phyloP scores from a whole-genome alignment of 2,797 vertebrate species.

The Myripristis jacobus region DNA sequence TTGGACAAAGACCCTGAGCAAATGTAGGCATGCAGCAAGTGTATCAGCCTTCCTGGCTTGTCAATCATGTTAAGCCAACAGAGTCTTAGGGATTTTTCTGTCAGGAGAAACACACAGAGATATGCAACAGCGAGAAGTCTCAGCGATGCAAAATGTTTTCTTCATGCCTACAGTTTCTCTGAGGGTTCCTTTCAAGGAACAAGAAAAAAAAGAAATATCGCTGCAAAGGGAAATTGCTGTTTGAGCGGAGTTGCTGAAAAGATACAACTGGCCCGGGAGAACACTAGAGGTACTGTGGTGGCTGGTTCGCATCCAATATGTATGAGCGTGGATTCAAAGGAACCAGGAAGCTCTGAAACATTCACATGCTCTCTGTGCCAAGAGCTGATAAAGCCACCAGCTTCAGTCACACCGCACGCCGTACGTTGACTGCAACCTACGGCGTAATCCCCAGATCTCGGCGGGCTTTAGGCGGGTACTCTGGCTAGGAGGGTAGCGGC shows the following conservation, averaged over 20 bases:
- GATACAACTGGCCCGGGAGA: slow-evolving; percentile 31
- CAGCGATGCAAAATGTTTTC: not conserved
- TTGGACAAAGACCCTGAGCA: slow-evolving; percentile 5
- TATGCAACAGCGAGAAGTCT: not conserved
- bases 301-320: slow-evolving; percentile 60
- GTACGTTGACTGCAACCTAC: not conserved
- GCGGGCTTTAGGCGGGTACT: slow-evolving; percentile 31
- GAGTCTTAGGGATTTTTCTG: slow-evolving; percentile 4
- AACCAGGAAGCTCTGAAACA: slow-evolving; percentile 53
- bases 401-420: slow-evolving; percentile 22
- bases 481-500: slow-evolving; percentile 21
- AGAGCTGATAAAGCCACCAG: slow-evolving; percentile 40
- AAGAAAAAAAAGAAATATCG: slow-evolving; percentile 29
- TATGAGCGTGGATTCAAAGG: slow-evolving; percentile 55
- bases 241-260: slow-evolving; percentile 29
- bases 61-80: slow-evolving; percentile 17
- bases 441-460: slow-evolving; percentile 14
- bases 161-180: not conserved
- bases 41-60: not conserved
- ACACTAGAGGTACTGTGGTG: slow-evolving; percentile 21
- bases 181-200: slow-evolving; percentile 7
- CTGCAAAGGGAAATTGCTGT: slow-evolving; percentile 16
- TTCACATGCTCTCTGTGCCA: slow-evolving; percentile 39
- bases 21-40: not conserved
- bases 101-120: slow-evolving; percentile 11